Conservation (phyloP, 1,140 invertebrate genomes). For the Drosophila parabipectinata region DNA sequence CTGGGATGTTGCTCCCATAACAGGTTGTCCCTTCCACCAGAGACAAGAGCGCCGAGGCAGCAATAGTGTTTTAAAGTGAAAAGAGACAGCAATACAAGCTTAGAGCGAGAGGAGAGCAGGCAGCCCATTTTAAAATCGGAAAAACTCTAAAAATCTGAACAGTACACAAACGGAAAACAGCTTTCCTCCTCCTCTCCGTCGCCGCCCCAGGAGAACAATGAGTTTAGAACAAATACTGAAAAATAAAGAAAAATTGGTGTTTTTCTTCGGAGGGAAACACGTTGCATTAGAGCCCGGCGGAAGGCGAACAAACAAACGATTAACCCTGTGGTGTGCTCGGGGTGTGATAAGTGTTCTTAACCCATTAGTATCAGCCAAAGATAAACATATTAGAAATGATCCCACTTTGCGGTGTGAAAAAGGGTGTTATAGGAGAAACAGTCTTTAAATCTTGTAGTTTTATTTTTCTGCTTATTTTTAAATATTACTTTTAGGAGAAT, state of each 20-base stretch:
- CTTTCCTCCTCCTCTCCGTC: not conserved
- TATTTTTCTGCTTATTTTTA: no score
- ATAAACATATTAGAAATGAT: not conserved
- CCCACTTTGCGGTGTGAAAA: not conserved
- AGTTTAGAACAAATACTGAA: slow-evolving; percentile 48
- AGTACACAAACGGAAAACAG: not conserved
- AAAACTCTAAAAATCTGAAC: slow-evolving; percentile 14
- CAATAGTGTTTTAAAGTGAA: slow-evolving; percentile 24
- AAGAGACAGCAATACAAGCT: not conserved
- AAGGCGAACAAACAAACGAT: slow-evolving; percentile 50
- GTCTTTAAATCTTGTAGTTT: no score
- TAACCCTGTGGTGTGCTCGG: slow-evolving; percentile 43
- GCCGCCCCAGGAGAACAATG: slow-evolving; percentile 38
- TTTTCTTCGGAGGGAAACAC: slow-evolving; percentile 20
- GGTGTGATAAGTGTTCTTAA: not conserved
- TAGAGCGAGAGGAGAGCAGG: slow-evolving; percentile 11
- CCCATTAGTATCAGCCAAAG: not conserved
- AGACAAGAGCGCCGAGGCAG: slow-evolving; percentile 23
- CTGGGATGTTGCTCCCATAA: slow-evolving; percentile 6
- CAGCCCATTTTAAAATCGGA: slow-evolving; percentile 21
- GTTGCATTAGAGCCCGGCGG: slow-evolving; percentile 28
- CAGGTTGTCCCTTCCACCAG: slow-evolving; percentile 11
- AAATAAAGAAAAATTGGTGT: slow-evolving; percentile 38
- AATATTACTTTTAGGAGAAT: no score
- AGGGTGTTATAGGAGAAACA: no score